These are phyloP conservation scores for Edolisoma coerulescens DNA, from an alignment of 2,113 vertebrate species.

Conservation along the genomic window DNA sequence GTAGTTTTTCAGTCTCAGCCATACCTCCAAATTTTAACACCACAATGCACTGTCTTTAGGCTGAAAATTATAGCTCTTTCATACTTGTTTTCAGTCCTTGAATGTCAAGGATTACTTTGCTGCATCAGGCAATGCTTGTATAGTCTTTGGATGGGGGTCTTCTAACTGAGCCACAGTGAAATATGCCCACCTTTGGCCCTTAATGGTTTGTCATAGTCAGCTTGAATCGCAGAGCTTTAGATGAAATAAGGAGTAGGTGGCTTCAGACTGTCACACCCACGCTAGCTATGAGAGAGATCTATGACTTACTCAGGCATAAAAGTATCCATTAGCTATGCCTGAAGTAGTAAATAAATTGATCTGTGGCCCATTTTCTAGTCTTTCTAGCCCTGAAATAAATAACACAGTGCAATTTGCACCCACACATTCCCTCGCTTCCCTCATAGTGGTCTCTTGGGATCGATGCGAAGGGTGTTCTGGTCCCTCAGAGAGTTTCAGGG, in stretches of 20 bases:
- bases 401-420: neutral
- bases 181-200: neutral
- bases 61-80: neutral
- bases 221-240: neutral
- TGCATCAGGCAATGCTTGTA: neutral
- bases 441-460: neutral
- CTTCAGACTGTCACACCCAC: neutral
- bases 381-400: neutral
- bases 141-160: neutral
- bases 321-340: neutral
- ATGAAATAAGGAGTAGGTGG: neutral
- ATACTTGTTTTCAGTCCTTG: neutral
- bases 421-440: neutral
- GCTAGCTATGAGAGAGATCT: neutral
- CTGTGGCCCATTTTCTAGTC: neutral
- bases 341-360: neutral
- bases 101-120: neutral
- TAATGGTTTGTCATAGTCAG: neutral
- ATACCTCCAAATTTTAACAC: neutral
- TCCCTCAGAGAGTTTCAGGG: neutral
- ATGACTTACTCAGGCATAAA: neutral
- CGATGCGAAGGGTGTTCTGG: accelerated
- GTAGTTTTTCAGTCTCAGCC: neutral
- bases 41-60: neutral
- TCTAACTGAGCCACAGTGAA: neutral